Percentiles rank a stretch among this genome's conserved stretches.
Evolutionary conservation across 2,888 invertebrate species (phyloP).

Genomic region (Lepidonotus clava): DNA sequence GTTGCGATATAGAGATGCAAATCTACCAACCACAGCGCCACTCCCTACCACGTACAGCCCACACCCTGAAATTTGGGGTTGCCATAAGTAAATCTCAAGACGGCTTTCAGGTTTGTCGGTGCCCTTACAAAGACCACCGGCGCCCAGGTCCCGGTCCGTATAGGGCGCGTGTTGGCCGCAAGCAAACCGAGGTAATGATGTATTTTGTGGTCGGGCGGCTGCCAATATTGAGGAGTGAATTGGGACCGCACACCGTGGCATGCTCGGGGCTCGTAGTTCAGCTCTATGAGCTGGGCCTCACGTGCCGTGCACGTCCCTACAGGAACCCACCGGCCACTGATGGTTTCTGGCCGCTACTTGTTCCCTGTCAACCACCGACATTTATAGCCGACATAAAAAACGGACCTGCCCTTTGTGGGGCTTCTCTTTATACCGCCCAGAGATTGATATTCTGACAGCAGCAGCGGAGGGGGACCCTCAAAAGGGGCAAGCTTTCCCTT

Average conservation of each 20-base stretch:
- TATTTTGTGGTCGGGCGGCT: no score
- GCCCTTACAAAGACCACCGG: no score
- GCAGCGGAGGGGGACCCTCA: neutral
- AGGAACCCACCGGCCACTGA: neutral
- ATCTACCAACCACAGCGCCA: neutral
- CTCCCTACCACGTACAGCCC: neutral
- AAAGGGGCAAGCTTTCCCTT: no score
- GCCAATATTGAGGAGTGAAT: no score
- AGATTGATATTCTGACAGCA: constrained; percentile 3
- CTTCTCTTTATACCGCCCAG: neutral
- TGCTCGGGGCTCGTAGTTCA: neutral
- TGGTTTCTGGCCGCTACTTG: neutral
- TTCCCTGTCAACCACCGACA: neutral
- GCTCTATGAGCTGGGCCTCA: no score
- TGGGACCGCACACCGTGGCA: no score
- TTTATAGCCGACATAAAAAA: constrained; percentile 7
- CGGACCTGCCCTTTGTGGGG: constrained; percentile 5
- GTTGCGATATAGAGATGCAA: neutral
- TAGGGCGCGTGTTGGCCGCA: no score
- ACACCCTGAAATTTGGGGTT: neutral
- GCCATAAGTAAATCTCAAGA: neutral
- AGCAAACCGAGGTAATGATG: no score
- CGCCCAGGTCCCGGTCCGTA: no score
- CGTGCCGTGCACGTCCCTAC: neutral
- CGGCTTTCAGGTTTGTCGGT: no score